Conservation (phyloP, 2,888 invertebrate species). For the Bombyx huttoni region DNA sequence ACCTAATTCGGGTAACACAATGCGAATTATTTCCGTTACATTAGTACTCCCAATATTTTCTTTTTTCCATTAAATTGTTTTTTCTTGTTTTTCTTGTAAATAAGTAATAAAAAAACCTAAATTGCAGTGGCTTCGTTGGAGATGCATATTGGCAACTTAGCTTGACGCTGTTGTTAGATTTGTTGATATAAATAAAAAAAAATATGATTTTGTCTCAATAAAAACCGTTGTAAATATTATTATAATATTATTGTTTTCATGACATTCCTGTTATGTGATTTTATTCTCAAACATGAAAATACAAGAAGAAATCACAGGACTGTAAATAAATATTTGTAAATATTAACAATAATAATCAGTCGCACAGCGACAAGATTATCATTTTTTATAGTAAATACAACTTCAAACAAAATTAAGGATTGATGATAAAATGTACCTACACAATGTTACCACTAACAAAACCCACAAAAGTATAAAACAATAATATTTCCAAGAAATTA, state of each 20-base stretch:
- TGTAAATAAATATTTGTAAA: slow-evolving; percentile 67
- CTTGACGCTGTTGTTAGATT: slow-evolving; percentile 45
- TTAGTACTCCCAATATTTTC: slow-evolving; percentile 40
- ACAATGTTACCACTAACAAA: slow-evolving; percentile 48
- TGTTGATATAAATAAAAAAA: slow-evolving; percentile 21
- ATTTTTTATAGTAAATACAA: slow-evolving; percentile 27
- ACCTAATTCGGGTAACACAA: slow-evolving; percentile 27
- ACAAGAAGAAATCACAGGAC: slow-evolving; percentile 48
- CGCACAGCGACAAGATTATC: slow-evolving; percentile 56
- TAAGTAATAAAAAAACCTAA: slow-evolving; percentile 37
- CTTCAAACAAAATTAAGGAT: slow-evolving; percentile 34
- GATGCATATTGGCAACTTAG: slow-evolving; percentile 37
- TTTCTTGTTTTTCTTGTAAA: slow-evolving; percentile 39
- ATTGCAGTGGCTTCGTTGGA: slow-evolving; percentile 45
- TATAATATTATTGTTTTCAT: slow-evolving; percentile 34
- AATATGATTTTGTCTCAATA: slow-evolving; percentile 16
- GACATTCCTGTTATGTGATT: slow-evolving; percentile 65
- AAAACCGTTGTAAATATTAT: slow-evolving; percentile 43
- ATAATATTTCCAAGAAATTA: too few species aligned
- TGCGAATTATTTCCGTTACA: slow-evolving; percentile 24
- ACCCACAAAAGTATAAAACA: not conserved
- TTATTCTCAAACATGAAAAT: slow-evolving; percentile 57
- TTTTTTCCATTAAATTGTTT: slow-evolving; percentile 39
- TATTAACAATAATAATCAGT: slow-evolving; percentile 47
- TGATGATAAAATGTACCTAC: slow-evolving; percentile 27